phyloP scores from a whole-genome alignment of 1,140 invertebrate genomes.

The Lepidurus packardi region DNA sequence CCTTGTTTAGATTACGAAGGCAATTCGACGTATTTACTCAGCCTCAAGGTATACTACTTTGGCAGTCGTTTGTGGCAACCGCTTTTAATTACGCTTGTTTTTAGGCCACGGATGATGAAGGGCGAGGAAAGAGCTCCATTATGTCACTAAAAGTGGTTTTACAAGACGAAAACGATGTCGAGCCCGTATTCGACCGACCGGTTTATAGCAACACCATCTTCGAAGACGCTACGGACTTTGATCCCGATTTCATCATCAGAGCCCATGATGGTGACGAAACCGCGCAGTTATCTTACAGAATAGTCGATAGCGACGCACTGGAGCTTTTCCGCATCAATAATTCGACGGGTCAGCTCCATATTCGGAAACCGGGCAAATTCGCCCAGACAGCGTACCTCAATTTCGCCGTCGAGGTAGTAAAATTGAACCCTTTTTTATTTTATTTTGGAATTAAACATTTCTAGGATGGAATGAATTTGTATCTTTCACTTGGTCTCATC shows the following conservation, averaged over 20 bases:
- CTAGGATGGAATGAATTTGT: slow-evolving; percentile 8
- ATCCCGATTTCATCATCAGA: slow-evolving; percentile 61
- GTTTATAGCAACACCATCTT: slow-evolving; percentile 72
- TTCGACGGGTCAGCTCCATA: slow-evolving; percentile 60
- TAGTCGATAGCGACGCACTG: slow-evolving; percentile 58
- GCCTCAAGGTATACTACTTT: slow-evolving; percentile 61
- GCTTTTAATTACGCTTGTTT: slow-evolving; percentile 32
- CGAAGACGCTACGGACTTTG: slow-evolving; percentile 74
- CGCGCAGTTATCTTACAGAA: slow-evolving; percentile 69
- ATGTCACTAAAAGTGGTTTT: slow-evolving; percentile 72
- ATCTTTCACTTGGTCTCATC: slow-evolving; percentile 37
- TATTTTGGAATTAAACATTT: slow-evolving; percentile 9
- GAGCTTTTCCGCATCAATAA: slow-evolving; percentile 63
- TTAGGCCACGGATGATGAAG: slow-evolving; percentile 77
- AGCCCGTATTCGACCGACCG: slow-evolving; percentile 64
- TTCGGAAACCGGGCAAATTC: slow-evolving; percentile 56
- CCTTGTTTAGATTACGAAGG: slow-evolving; percentile 83
- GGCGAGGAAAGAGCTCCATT: slow-evolving; percentile 64
- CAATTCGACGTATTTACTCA: slow-evolving; percentile 72
- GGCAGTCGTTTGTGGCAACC: slow-evolving; percentile 15
- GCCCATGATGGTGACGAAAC: slow-evolving; percentile 73
- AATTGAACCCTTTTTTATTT: neutral
- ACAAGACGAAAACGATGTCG: slow-evolving; percentile 79
- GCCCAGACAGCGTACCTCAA: slow-evolving; percentile 53
- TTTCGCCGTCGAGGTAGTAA: neutral